A percentile compares a stretch with the other conserved stretches of the same genome.
phyloP scores from a whole-genome alignment of 2,888 invertebrate genomes.

The Seira sanloemensis region DNA sequence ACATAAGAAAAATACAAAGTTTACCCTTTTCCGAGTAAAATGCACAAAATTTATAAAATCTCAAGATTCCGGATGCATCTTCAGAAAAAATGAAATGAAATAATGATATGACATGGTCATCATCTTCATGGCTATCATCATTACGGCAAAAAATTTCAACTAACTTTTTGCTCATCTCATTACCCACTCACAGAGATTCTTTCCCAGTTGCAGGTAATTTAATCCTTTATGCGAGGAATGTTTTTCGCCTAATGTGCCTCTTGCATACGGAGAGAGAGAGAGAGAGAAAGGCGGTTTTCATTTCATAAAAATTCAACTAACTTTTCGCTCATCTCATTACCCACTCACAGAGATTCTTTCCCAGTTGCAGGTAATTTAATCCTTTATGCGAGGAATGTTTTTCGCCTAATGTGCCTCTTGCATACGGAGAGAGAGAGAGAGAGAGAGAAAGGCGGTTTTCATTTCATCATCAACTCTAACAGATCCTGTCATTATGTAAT shows the following conservation, averaged over 20 bases:
- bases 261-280: background rate
- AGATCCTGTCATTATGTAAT: conserved; percentile 43
- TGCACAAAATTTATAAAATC: too few species aligned
- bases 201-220: conserved; percentile 26
- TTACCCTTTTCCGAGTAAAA: background rate
- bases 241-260: background rate
- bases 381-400: too few species aligned
- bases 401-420: too few species aligned
- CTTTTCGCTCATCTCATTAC: too few species aligned
- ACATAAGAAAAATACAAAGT: background rate
- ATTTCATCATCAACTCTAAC: conserved; percentile 29
- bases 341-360: conserved; percentile 33
- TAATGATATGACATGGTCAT: background rate
- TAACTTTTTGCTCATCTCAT: conserved; percentile 35
- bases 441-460: background rate
- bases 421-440: background rate
- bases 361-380: too few species aligned
- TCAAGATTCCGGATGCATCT: background rate
- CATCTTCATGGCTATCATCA: conserved; percentile 5
- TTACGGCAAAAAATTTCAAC: conserved; percentile 27
- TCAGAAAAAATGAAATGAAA: conserved; percentile 12
- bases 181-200: conserved; percentile 29
- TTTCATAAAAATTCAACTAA: too few species aligned
- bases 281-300: background rate
- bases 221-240: conserved; percentile 14